Conservation (phyloP, 2,113 vertebrate species). For the Dendrocopos noguchii region DNA sequence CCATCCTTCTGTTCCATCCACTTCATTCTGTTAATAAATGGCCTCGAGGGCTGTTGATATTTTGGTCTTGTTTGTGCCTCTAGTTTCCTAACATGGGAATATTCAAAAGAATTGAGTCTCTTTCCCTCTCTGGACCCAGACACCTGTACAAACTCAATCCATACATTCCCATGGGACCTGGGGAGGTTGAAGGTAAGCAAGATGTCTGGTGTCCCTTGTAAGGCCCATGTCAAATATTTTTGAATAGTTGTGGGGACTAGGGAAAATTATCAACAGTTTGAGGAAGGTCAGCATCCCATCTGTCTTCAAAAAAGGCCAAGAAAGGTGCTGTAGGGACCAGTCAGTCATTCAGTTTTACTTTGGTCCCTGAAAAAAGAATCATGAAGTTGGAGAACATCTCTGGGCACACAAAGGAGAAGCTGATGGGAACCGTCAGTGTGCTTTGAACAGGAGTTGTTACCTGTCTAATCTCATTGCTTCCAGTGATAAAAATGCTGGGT, state of each 20-base stretch:
- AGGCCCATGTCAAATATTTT: neutral
- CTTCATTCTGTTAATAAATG: too few relatives aligned
- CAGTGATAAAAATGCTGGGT: neutral
- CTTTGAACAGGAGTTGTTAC: neutral
- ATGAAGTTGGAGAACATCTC: neutral
- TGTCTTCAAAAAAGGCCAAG: neutral
- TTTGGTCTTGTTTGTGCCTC: too few relatives aligned
- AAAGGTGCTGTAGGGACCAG: neutral
- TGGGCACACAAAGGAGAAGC: neutral
- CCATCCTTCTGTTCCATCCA: too few relatives aligned
- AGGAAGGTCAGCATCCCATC: neutral
- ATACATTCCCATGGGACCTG: neutral
- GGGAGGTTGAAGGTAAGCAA: fast-evolving
- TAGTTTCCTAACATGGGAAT: too few relatives aligned
- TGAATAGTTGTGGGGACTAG: neutral
- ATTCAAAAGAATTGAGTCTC: too few relatives aligned
- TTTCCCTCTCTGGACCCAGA: too few relatives aligned
- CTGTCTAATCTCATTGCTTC: neutral
- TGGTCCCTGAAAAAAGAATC: neutral
- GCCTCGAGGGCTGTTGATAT: too few relatives aligned
- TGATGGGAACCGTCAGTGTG: neutral
- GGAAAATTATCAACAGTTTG: neutral
- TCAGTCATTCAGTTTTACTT: neutral
- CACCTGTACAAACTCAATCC: neutral
- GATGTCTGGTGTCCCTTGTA: neutral